Evolutionary conservation across 1,140 invertebrate genomes (phyloP), one percentile per base, ranked within the genome.

Genomic region (Venturia canescens): DNA sequence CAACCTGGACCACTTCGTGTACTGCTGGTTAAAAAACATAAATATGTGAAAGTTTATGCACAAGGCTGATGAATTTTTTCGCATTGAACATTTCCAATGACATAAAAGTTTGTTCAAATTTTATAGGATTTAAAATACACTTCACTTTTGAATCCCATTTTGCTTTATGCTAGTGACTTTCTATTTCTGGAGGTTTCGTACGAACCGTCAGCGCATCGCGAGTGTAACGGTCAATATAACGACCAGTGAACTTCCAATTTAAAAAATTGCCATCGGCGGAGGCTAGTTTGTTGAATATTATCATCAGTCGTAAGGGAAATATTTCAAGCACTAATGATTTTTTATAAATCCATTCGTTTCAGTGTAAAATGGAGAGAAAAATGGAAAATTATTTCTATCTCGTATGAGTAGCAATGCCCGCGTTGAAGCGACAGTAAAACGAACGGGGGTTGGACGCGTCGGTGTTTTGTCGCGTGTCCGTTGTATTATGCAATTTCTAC

Each of bases 381-480:
- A 53, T 53, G 11, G n/a, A 53, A 53, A 53, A 1, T 1, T 53
- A 53, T 53, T 53, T 53, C 16, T 63, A 23, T 63, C 7, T 4
- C 50, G n/a, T 53, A 53, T 27, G 31, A 26, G 48, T 26, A 27
- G 38, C 34, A 27, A 48, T 48, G 71, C 23, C 71, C 34, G 71
- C 16, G n/a, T 23, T 29, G 71, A 50, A 6, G 71, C 38, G 71
- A 74, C 34, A 57, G 21, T 31, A 38, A 3, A 74, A 50, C 48
- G 71, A 74, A 27, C 27, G 23, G 34, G 38, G 11, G 60, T 63
- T 63, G 60, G 9, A 74, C 48, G 71, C 23, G 44, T 53, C 5
- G 71, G 48, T 23, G 71, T 74, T 71, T 50, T 74, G 71, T 74
- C 44, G 71, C 71, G 71, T 74, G 71, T 74, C 71, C 71, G 71